Evolutionary conservation across 2,888 invertebrate species (phyloP).

Genomic region (Heliconius charithonia): DNA sequence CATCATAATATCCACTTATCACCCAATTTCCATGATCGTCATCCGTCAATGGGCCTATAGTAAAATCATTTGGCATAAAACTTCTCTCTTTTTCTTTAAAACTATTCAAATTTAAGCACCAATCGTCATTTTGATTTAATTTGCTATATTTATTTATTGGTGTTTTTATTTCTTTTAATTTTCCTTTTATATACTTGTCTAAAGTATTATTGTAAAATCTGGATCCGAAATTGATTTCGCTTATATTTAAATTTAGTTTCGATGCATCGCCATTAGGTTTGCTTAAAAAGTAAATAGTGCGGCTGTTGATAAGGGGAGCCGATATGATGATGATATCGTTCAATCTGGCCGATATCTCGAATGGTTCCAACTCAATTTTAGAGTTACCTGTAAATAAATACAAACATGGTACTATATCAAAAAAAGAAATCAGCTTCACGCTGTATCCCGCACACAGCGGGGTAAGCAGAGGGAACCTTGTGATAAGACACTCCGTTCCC

Average conservation of each 20-base stretch:
- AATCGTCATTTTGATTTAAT: constrained; percentile 50
- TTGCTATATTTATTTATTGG: constrained; percentile 48
- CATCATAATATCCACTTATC: constrained; percentile 59
- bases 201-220: constrained; percentile 42
- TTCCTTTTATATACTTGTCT: constrained; percentile 40
- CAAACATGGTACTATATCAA: too few relatives aligned
- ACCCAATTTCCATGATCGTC: constrained; percentile 75
- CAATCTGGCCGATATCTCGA: constrained; percentile 55
- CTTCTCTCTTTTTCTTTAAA: constrained; percentile 47
- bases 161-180: constrained; percentile 43
- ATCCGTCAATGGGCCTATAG: constrained; percentile 65
- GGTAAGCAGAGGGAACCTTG: too few relatives aligned
- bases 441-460: too few relatives aligned
- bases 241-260: constrained; percentile 53
- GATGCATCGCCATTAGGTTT: constrained; percentile 62
- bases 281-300: constrained; percentile 57
- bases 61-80: constrained; percentile 60
- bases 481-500: too few relatives aligned
- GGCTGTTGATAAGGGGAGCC: constrained; percentile 56
- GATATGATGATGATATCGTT: constrained; percentile 62
- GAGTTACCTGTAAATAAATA: constrained; percentile 57
- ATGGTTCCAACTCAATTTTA: constrained; percentile 59
- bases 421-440: too few relatives aligned
- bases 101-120: constrained; percentile 41
- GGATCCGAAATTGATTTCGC: constrained; percentile 2